Evolutionary conservation across 2,888 invertebrate species (phyloP).

Genomic region (Thereva nobilitata): DNA sequence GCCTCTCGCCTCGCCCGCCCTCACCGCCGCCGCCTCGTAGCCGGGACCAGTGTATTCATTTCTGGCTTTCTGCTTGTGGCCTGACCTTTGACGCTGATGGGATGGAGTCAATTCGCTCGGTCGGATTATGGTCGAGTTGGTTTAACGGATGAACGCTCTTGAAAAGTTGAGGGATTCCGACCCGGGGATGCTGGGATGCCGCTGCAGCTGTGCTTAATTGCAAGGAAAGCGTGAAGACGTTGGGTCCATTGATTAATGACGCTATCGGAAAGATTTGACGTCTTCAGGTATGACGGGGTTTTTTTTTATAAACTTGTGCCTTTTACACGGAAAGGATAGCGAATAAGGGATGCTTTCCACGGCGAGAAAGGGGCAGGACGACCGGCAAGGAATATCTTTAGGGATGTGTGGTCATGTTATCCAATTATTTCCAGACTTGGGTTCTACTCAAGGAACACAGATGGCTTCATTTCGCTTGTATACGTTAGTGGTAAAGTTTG

Average conservation of each 20-base stretch:
- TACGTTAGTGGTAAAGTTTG: too few species aligned
- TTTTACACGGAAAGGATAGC: too few species aligned
- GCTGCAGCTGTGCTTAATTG: conserved; percentile 34
- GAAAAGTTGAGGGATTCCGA: conserved; percentile 30
- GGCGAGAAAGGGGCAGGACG: too few species aligned
- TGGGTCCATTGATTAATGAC: not conserved
- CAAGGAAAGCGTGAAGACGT: conserved; percentile 10
- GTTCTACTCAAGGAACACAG: too few species aligned
- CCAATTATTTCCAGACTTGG: too few species aligned
- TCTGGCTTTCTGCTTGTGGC: conserved; percentile 31
- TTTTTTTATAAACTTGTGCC: too few species aligned
- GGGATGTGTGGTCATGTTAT: too few species aligned
- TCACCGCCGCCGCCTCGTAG: not conserved
- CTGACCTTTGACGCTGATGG: conserved; percentile 18
- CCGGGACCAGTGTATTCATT: conserved; percentile 20
- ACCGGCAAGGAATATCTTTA: too few species aligned
- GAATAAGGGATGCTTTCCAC: too few species aligned
- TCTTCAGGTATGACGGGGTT: too few species aligned
- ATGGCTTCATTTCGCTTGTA: too few species aligned
- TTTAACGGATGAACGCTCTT: conserved; percentile 33
- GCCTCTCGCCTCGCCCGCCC: not conserved
- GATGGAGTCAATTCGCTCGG: conserved; percentile 20
- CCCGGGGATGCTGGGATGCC: conserved; percentile 9
- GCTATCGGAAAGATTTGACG: too few species aligned
- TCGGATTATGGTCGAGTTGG: conserved; percentile 32